These are phyloP conservation scores for Sarcophaga carnaria DNA, from an alignment of 2,888 invertebrate genomes.

Conservation along the genomic window DNA sequence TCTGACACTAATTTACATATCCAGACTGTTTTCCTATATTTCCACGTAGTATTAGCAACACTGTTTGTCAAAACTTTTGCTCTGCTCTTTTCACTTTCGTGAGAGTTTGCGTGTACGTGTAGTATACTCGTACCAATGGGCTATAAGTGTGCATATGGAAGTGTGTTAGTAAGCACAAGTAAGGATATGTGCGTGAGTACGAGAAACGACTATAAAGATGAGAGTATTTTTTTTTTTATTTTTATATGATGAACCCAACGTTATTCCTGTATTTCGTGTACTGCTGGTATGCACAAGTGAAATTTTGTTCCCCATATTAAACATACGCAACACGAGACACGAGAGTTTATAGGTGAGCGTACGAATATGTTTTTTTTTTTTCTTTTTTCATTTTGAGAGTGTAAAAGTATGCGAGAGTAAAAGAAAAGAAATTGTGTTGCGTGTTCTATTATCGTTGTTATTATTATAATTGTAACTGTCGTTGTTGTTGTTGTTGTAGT, in stretches of 20 bases:
- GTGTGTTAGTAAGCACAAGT: background rate
- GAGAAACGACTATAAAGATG: slow-evolving; percentile 9
- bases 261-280: slow-evolving; percentile 41
- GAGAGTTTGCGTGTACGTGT: background rate
- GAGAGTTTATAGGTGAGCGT: background rate
- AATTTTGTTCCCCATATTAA: slow-evolving; percentile 24
- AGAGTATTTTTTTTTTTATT: slow-evolving; percentile 29
- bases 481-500: background rate
- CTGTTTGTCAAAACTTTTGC: slow-evolving; percentile 3
- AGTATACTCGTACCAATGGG: background rate
- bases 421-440: slow-evolving; percentile 11
- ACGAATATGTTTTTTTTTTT: background rate
- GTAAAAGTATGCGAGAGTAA: slow-evolving; percentile 42
- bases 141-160: background rate
- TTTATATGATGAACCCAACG: background rate
- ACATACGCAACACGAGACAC: background rate
- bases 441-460: slow-evolving; percentile 32
- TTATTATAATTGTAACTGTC: background rate
- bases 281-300: slow-evolving; percentile 31
- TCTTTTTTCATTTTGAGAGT: background rate
- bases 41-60: slow-evolving; percentile 10
- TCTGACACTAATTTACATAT: too few relatives aligned
- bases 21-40: too few relatives aligned
- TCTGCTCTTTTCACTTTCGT: slow-evolving; percentile 27
- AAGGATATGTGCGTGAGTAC: slow-evolving; percentile 1